Evolutionary conservation across 1,140 invertebrate species (phyloP), one percentile per base, ranked within the genome.

Genomic region (Eriosoma lanigerum): DNA sequence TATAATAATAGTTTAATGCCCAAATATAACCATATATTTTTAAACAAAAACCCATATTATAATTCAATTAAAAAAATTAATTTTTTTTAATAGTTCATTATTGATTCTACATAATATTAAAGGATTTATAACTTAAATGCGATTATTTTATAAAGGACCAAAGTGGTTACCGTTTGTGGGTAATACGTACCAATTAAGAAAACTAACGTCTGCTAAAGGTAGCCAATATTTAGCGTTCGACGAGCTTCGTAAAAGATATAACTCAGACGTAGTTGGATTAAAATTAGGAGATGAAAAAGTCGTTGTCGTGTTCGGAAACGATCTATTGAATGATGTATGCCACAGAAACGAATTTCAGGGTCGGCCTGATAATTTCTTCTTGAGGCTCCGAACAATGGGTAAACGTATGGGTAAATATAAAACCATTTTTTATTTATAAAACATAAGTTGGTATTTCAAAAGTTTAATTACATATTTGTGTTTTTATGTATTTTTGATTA

Each of bases 331-430:
- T 12, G 86, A 90, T 82, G 88, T 93, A 9, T 88, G 93, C 48
- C 86, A 85, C 0, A 86, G 87, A 19, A 90, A 91, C 54, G 90
- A 90, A 6, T 94, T 90, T 83, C 90, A 92, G 82, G 92, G 89
- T 0, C 85, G 93, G 80, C 93, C 93, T 0, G 88, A 92, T 84
- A 91, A 88, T 80, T 92, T 92, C 83, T 93, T 94, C 82, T 86
- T 90, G 50, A 87, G 89, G 52, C 84, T 93, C 12, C 85, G 92
- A 60, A 91, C 91, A 54, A 88, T 94, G 85, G 92, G 92, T 29
- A 89, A 89, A 54, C 86, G 86, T 83, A 88, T 88, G 87, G 90
- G 89, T 90, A 83, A 84, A 15, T 82, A 24, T 50, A 21, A 29
- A 12, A 62, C 17, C 0, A 58, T 24, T 2, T 32, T 21, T 12